Conservation (phyloP, 30 jellyfish, hydroid and myxozoan species). For the Aurelia aurita complex sp. Pacific region DNA sequence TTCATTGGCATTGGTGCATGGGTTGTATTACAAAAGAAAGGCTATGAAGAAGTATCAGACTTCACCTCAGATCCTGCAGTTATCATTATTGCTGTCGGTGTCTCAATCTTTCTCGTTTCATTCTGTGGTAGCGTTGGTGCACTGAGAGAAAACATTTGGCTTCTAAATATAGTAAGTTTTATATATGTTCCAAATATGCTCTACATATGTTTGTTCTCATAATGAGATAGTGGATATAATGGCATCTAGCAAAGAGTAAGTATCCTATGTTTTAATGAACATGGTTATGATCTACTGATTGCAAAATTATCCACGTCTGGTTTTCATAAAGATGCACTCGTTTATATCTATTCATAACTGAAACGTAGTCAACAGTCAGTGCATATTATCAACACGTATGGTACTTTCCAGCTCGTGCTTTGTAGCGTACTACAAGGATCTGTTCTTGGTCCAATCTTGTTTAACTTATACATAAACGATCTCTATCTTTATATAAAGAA, state of each 20-base stretch:
- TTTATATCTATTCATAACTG: no score
- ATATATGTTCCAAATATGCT: no score
- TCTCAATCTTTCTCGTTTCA: constrained; percentile 71
- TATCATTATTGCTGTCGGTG: constrained; percentile 83
- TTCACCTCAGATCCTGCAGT: constrained; percentile 94
- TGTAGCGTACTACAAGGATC: no score
- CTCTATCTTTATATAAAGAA: no score
- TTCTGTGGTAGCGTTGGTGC: constrained; percentile 97
- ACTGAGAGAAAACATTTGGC: constrained; percentile 84
- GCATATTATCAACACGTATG: no score
- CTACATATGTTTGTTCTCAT: no score
- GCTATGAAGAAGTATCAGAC: constrained; percentile 87
- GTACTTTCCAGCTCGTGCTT: no score
- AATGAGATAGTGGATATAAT: background rate
- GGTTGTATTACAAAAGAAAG: constrained; percentile 92
- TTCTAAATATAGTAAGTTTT: constrained; percentile 60
- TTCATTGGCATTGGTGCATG: constrained; percentile 95
- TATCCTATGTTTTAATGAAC: background rate
- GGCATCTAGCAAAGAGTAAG: background rate
- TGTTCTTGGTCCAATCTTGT: no score
- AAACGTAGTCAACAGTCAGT: no score
- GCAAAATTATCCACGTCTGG: no score
- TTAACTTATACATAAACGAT: no score
- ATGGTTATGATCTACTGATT: background rate
- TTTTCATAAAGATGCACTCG: no score